Conservation (phyloP, 2,113 vertebrate species). For the Rhabdomys dilectus region DNA sequence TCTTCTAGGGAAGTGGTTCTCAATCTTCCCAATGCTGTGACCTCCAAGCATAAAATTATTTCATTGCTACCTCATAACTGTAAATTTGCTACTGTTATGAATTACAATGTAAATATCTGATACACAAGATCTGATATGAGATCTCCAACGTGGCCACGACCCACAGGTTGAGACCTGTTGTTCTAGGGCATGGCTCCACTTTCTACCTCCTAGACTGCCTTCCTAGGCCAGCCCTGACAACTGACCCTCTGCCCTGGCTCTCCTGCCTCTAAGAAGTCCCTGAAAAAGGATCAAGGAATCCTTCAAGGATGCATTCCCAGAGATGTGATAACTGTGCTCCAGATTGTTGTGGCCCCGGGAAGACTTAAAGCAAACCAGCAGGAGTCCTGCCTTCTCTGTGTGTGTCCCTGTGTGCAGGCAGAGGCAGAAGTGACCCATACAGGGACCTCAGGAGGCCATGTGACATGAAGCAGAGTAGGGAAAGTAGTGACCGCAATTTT, state of each 20-base stretch:
- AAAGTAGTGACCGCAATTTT: neutral
- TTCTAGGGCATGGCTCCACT: neutral
- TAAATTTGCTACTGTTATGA: neutral
- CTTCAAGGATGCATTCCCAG: accelerated
- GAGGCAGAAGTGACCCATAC: neutral
- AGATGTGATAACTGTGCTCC: accelerated
- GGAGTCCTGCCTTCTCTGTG: neutral
- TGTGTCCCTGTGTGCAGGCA: neutral
- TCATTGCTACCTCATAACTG: neutral
- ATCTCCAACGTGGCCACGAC: neutral
- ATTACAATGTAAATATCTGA: neutral
- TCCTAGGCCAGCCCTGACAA: neutral
- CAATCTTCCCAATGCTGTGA: neutral
- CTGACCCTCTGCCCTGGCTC: neutral
- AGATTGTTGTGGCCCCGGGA: neutral
- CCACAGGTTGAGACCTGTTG: neutral
- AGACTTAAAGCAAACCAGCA: neutral
- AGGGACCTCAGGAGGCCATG: neutral
- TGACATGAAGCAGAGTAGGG: neutral
- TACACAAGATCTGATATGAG: neutral
- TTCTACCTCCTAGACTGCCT: neutral
- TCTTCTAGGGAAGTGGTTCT: neutral
- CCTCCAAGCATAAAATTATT: neutral
- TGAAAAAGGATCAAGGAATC: neutral
- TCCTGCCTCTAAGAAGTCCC: neutral